A percentile compares a stretch with the other conserved stretches of the same genome.
These are phyloP conservation scores for Emmelina monodactyla DNA, from an alignment of 2,888 invertebrate genomes.

Conservation along the genomic window DNA sequence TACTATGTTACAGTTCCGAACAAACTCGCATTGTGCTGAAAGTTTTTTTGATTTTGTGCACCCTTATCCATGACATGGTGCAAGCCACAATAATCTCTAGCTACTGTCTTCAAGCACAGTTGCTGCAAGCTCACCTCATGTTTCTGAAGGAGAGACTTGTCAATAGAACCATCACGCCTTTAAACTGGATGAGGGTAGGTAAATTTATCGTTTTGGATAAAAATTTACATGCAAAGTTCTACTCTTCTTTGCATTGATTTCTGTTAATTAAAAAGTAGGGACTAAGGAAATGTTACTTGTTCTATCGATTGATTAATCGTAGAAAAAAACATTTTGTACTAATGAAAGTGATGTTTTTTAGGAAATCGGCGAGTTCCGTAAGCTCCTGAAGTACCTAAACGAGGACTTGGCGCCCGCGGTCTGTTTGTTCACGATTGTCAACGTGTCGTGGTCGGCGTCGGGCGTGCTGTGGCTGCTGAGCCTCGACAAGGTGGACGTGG, in stretches of 20 bases:
- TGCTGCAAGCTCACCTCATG: slow-evolving; percentile 76
- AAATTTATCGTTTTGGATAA: no score
- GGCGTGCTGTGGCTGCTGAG: slow-evolving; percentile 73
- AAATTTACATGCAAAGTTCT: no score
- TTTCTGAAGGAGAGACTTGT: slow-evolving; percentile 76
- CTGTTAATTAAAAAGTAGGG: no score
- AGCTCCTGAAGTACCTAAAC: slow-evolving; percentile 79
- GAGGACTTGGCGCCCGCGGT: slow-evolving; percentile 78
- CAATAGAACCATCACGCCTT: slow-evolving; percentile 73
- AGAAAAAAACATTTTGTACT: no score
- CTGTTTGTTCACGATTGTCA: slow-evolving; percentile 78
- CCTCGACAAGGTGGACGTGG: slow-evolving; percentile 65
- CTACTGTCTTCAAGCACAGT: slow-evolving; percentile 83
- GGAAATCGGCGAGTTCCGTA: slow-evolving; percentile 83
- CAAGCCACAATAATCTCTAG: slow-evolving; percentile 84
- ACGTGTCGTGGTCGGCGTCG: slow-evolving; percentile 76
- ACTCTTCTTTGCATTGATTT: no score
- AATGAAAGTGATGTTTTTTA: slow-evolving; percentile 26
- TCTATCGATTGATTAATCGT: no score
- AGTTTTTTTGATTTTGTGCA: slow-evolving; percentile 70
- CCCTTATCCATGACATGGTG: slow-evolving; percentile 80
- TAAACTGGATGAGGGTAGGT: slow-evolving; percentile 81
- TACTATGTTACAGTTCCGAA: slow-evolving; percentile 44
- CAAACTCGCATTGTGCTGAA: slow-evolving; percentile 59
- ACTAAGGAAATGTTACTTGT: no score